Evolutionary conservation across 2,888 invertebrate genomes (phyloP).

Genomic region (Mythimna ferrago): DNA sequence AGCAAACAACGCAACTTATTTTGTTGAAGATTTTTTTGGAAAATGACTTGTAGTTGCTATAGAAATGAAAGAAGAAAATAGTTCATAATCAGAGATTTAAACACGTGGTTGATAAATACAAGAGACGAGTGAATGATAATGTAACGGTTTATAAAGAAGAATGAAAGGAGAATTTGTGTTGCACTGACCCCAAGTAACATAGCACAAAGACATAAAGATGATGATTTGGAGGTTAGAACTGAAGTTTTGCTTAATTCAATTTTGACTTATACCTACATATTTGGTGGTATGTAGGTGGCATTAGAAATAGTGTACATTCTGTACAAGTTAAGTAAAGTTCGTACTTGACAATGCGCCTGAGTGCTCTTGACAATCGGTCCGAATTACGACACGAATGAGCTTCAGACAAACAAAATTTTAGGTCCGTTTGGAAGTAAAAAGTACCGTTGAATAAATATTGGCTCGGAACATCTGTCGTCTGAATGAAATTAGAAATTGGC

Average conservation of each 20-base stretch:
- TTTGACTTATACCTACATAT: conserved; percentile 36
- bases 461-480: conserved; percentile 55
- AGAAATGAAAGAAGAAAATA: not conserved
- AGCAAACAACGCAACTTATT: not conserved
- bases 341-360: conserved; percentile 70
- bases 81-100: not conserved
- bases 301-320: conserved; percentile 62
- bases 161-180: too few relatives aligned
- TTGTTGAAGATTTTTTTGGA: too few relatives aligned
- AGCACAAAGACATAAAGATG: not conserved
- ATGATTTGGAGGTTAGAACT: not conserved
- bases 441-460: conserved; percentile 65
- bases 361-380: conserved; percentile 76
- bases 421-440: conserved; percentile 57
- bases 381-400: conserved; percentile 80
- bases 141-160: not conserved
- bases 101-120: not conserved
- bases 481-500: conserved; percentile 65
- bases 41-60: too few relatives aligned
- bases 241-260: not conserved
- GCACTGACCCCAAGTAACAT: too few relatives aligned
- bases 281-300: conserved; percentile 58
- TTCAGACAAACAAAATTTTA: conserved; percentile 66
- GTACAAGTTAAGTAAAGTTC: conserved; percentile 65
- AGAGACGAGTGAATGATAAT: not conserved